Evolutionary conservation across 2,888 invertebrate species (phyloP).

Genomic region (Chaetogeoica ovagalla): DNA sequence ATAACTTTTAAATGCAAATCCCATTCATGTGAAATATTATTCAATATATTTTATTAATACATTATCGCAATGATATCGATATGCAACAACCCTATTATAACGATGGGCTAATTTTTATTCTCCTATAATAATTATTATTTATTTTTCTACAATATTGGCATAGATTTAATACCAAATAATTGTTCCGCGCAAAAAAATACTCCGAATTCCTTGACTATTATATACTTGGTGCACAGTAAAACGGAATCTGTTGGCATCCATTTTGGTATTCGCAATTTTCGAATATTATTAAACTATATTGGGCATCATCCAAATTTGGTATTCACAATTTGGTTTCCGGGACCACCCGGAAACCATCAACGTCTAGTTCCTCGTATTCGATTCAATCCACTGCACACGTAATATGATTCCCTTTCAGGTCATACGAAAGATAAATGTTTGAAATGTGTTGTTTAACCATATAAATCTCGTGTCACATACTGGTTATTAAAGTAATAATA

Average conservation of each 20-base stretch:
- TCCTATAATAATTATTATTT: neutral
- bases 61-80: too few species aligned
- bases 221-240: neutral
- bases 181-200: neutral
- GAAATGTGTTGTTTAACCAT: neutral
- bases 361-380: neutral
- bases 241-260: neutral
- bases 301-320: neutral
- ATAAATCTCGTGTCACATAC: neutral
- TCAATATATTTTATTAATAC: too few species aligned
- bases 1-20: too few species aligned
- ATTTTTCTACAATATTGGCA: neutral
- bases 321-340: neutral
- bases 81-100: neutral
- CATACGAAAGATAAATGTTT: neutral
- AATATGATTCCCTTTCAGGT: neutral
- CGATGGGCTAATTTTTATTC: conserved; percentile 3
- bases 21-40: too few species aligned
- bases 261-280: neutral
- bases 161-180: neutral
- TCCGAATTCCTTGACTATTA: neutral
- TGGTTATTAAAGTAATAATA: neutral
- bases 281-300: conserved; percentile 35
- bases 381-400: neutral
- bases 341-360: conserved; percentile 27